These are phyloP conservation scores for Phalacrocorax carbo DNA, from an alignment of 2,113 vertebrate species.

Conservation along the genomic window DNA sequence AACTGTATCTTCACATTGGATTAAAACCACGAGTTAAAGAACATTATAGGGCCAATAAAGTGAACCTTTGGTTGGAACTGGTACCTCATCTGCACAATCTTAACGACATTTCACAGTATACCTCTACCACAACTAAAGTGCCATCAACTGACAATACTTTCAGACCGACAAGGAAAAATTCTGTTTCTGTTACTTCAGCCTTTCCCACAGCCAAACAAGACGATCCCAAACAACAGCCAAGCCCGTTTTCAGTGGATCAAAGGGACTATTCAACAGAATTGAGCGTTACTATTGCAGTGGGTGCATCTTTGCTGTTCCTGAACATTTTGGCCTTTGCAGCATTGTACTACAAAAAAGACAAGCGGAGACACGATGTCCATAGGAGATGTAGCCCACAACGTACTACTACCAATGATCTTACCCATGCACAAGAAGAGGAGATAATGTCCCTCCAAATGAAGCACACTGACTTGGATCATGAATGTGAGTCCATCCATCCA, in stretches of 20 bases:
- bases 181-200: slow-evolving; percentile 88
- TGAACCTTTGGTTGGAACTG: slow-evolving; percentile 97
- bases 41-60: slow-evolving; percentile 97
- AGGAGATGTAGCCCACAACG: slow-evolving; percentile 95
- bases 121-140: slow-evolving; percentile 97
- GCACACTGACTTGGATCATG: slow-evolving; percentile 96
- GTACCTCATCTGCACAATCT: slow-evolving; percentile 98
- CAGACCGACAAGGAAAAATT: slow-evolving; percentile 90
- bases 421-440: slow-evolving; percentile 97
- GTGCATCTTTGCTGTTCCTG: slow-evolving; percentile 94
- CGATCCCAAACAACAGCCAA: slow-evolving; percentile 88
- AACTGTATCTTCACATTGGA: slow-evolving; percentile 97
- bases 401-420: slow-evolving; percentile 90
- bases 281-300: slow-evolving; percentile 96
- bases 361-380: slow-evolving; percentile 93
- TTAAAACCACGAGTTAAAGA: slow-evolving; percentile 98
- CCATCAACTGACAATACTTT: slow-evolving; percentile 92
- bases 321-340: slow-evolving; percentile 98
- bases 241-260: slow-evolving; percentile 93
- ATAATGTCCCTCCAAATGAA: slow-evolving; percentile 99
- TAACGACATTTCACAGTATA: slow-evolving; percentile 95
- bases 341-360: slow-evolving; percentile 98
- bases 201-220: slow-evolving; percentile 93
- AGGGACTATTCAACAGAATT: slow-evolving; percentile 98
- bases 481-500: slow-evolving; percentile 94